Evolutionary conservation across 2,888 invertebrate genomes (phyloP).

Genomic region (Bursaphelenchus okinawaensis): DNA sequence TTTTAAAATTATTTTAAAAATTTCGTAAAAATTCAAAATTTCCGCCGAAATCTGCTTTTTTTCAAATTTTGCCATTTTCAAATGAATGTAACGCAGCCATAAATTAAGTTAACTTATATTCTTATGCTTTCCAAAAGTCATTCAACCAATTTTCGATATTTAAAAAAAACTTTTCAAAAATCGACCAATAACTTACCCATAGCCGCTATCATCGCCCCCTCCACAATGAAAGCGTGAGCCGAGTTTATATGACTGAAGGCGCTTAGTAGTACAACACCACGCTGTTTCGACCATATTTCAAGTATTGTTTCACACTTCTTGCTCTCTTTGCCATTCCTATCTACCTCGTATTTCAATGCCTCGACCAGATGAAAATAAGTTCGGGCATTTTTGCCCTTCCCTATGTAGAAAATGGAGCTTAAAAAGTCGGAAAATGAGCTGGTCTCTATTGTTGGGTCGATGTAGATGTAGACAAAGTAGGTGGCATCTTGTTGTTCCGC

Average conservation of each 20-base stretch:
- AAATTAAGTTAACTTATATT: too few relatives aligned
- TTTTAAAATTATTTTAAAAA: too few relatives aligned
- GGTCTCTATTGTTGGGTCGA: slow-evolving; percentile 34
- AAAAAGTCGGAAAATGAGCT: slow-evolving; percentile 73
- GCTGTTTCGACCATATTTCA: slow-evolving; percentile 76
- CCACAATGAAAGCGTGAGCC: slow-evolving; percentile 84
- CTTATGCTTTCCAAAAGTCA: too few relatives aligned
- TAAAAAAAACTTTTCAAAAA: background rate
- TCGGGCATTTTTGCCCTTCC: slow-evolving; percentile 82
- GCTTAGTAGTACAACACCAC: slow-evolving; percentile 82
- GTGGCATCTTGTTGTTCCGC: slow-evolving; percentile 21
- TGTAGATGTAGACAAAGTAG: slow-evolving; percentile 46
- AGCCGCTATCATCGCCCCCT: slow-evolving; percentile 88
- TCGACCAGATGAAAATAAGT: slow-evolving; percentile 87
- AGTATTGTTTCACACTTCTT: slow-evolving; percentile 74
- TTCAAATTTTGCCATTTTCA: too few relatives aligned
- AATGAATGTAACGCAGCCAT: too few relatives aligned
- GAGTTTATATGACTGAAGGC: slow-evolving; percentile 83
- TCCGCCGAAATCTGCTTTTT: too few relatives aligned
- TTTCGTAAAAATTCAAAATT: too few relatives aligned
- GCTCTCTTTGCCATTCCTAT: slow-evolving; percentile 1
- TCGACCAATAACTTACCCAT: slow-evolving; percentile 62
- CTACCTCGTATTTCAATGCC: slow-evolving; percentile 65
- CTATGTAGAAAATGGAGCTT: slow-evolving; percentile 84
- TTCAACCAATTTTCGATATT: too few relatives aligned